A percentile compares a stretch with the other conserved stretches of the same genome.
Conservation (phyloP, 1,140 invertebrate species). For the Drosophila mayri region DNA sequence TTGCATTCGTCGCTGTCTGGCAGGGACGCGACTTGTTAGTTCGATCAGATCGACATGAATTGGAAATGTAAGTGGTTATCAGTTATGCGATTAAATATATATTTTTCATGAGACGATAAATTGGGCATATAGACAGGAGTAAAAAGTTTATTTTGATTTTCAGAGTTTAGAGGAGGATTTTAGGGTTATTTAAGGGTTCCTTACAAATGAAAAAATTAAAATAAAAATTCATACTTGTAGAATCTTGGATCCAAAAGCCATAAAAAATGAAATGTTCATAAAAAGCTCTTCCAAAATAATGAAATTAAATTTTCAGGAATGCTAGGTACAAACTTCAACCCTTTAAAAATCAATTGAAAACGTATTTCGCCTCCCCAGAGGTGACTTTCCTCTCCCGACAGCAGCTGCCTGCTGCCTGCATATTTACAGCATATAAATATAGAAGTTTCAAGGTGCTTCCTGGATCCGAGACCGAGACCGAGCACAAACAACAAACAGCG, state of each 20-base stretch:
- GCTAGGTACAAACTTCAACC: not conserved
- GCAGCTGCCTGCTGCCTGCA: conserved; percentile 48
- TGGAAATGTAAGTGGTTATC: conserved; percentile 53
- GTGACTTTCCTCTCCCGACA: conserved; percentile 25
- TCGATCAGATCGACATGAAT: conserved; percentile 28
- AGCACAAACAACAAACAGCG: conserved; percentile 14
- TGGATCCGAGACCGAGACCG: conserved; percentile 35
- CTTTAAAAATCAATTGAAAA: not conserved
- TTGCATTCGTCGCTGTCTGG: conserved; percentile 31
- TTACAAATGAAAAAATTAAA: no score
- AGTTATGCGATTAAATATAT: conserved; percentile 7
- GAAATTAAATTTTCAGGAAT: not conserved
- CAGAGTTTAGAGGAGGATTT: not conserved
- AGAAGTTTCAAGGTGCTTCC: conserved; percentile 84
- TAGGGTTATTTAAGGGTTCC: not conserved
- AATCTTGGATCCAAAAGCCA: not conserved
- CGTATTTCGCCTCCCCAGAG: conserved; percentile 18
- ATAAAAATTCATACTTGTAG: no score
- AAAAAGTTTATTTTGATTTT: not conserved
- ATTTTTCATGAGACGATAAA: conserved; percentile 5
- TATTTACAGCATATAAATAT: conserved; percentile 68
- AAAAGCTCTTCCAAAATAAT: not conserved
- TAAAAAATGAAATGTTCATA: no score
- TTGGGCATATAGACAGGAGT: not conserved
- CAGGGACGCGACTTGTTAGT: conserved; percentile 51